A percentile compares a stretch with the other conserved stretches of the same genome.
These are phyloP conservation scores for Plectus sambesii DNA, from an alignment of 1,140 invertebrate species.

Conservation along the genomic window DNA sequence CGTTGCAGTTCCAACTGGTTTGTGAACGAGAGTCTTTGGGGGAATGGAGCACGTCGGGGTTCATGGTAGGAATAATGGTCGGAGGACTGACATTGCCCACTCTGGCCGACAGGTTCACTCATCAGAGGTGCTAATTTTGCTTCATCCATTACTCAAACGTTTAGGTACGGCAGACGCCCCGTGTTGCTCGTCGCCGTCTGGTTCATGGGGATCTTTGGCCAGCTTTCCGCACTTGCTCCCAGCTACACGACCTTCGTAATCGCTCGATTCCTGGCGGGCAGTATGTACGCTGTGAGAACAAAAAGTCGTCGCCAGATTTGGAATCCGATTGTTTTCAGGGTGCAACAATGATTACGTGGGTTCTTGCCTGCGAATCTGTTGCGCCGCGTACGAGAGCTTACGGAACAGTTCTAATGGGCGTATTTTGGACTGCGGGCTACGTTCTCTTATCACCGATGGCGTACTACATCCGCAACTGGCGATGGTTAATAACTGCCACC, in stretches of 20 bases:
- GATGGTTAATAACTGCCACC: slow-evolving; percentile 18
- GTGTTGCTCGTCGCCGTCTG: slow-evolving; percentile 15
- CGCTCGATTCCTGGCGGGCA: slow-evolving; percentile 18
- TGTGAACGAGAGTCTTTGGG: slow-evolving; percentile 13
- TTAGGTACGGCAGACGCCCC: slow-evolving; percentile 18
- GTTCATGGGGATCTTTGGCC: slow-evolving; percentile 10
- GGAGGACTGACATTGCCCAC: slow-evolving; percentile 18
- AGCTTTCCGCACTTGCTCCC: slow-evolving; percentile 16
- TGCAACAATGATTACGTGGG: slow-evolving; percentile 26
- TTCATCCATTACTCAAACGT: too few species aligned
- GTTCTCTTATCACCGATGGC: slow-evolving; percentile 21
- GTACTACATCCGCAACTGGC: slow-evolving; percentile 9
- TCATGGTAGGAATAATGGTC: slow-evolving; percentile 26
- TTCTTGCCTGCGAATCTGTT: slow-evolving; percentile 35
- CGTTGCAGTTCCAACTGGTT: slow-evolving; percentile 12
- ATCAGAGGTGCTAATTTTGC: too few species aligned
- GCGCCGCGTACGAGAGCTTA: slow-evolving; percentile 28
- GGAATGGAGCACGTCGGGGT: slow-evolving; percentile 20
- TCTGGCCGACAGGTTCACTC: slow-evolving; percentile 18
- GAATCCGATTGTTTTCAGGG: slow-evolving; percentile 23
- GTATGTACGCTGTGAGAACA: slow-evolving; percentile 9
- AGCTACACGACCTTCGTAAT: slow-evolving; percentile 16
- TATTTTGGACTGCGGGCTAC: slow-evolving; percentile 35
- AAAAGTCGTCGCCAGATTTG: too few species aligned
- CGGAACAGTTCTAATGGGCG: slow-evolving; percentile 33